A percentile compares a stretch with the other conserved stretches of the same genome.
These are phyloP conservation scores for Indri indri DNA, from an alignment of 2,113 vertebrate genomes.

Conservation along the genomic window DNA sequence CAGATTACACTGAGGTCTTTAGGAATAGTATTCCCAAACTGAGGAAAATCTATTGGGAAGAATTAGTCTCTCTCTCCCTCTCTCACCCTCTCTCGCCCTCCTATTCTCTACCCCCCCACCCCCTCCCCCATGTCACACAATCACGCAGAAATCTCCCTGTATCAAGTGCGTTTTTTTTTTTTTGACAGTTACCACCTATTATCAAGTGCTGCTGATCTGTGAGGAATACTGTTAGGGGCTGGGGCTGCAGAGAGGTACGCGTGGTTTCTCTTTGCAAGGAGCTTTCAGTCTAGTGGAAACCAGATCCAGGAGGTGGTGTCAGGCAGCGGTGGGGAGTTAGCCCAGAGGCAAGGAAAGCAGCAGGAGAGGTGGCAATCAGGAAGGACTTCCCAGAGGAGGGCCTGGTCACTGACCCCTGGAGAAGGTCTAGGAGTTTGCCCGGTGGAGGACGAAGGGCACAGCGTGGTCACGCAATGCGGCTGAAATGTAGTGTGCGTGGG, in stretches of 20 bases:
- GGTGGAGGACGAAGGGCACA: background rate
- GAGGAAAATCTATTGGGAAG: background rate
- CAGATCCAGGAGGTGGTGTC: background rate
- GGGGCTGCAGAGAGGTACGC: background rate
- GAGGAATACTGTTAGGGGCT: background rate
- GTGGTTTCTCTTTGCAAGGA: background rate
- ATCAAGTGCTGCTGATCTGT: accelerated
- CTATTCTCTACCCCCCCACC: background rate
- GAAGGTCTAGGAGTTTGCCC: background rate
- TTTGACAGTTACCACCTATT: accelerated
- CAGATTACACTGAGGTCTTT: background rate
- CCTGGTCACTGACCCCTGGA: accelerated
- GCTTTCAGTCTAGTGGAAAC: background rate
- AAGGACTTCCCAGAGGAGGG: background rate
- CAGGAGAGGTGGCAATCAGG: background rate
- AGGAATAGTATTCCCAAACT: background rate
- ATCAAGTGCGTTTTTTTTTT: background rate
- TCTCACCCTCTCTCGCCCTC: too few species aligned
- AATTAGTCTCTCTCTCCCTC: too few species aligned
- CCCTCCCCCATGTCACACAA: accelerated
- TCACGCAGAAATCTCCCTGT: background rate
- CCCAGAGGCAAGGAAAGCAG: background rate
- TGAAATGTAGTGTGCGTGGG: accelerated
- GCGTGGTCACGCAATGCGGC: accelerated
- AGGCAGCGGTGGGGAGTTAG: too few species aligned